Conservation (phyloP, 2,113 vertebrate species). For the Rhadina sibilatrix region DNA sequence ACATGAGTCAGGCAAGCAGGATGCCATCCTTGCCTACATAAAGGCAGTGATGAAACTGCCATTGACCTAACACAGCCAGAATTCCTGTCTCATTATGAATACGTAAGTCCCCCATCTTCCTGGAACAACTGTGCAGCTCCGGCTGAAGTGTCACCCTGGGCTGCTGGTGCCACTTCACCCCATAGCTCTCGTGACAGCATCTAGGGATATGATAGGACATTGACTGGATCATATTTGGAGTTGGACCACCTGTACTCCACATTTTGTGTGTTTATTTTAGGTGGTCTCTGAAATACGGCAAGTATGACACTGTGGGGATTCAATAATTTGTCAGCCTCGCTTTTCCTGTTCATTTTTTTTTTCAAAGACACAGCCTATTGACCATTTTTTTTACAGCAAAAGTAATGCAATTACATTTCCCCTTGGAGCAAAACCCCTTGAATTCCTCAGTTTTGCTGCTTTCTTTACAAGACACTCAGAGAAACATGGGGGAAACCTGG, state of each 20-base stretch:
- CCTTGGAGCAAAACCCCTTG: not conserved
- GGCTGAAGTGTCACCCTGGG: not conserved
- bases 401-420: not conserved
- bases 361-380: not conserved
- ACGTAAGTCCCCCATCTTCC: not conserved
- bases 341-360: not conserved
- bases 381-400: not conserved
- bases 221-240: not conserved
- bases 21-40: not conserved
- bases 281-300: not conserved
- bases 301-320: not conserved
- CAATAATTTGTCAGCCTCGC: not conserved
- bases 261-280: not conserved
- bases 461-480: not conserved
- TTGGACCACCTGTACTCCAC: accelerated
- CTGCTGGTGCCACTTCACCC: accelerated
- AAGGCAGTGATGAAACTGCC: not conserved
- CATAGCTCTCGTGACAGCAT: not conserved
- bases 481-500: not conserved
- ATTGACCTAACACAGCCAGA: not conserved
- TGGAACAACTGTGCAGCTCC: not conserved
- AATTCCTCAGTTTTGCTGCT: not conserved
- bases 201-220: not conserved
- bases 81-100: not conserved
- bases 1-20: not conserved